Base-by-base conservation (phyloP, 2,888 invertebrate genomes). In the Callosobruchus maculatus region DNA sequence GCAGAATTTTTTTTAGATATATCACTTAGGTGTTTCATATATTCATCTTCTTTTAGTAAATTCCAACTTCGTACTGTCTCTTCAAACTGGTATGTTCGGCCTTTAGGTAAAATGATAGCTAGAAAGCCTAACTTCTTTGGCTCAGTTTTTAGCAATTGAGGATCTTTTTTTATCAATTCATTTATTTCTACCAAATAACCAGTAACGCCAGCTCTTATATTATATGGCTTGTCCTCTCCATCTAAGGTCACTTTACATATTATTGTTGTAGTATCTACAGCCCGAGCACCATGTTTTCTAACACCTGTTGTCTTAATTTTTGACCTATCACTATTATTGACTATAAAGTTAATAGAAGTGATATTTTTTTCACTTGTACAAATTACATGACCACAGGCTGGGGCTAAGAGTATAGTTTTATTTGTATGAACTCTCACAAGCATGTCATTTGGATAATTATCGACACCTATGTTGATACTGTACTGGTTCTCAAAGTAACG, bases 171-270 rank as follows among this genome's bases (percentile, higher is more conserved):
- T 26, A 82, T 70, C 20, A 75, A 68, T 66, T 78, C 76, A 73
- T 82, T 82, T 13, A 81, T 78, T 77, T 82, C 82, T 70, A 82
- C 77, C 68, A 82, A 70, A 9, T 76, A 78, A 9, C 79, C 79
- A 68, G 72, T 74, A 20, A 81, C 73, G 67, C 79, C 78, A n/a
- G 79, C 75, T 74, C 80, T 76, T 20, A 82, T 73, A 71, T 80
- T 80, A 71, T 77, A 77, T 72, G 77, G 21, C 49, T 76, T 77
- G 9, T 77, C 75, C 31, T 80, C 79, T 20, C 76, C 80, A 73
- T 80, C 77, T 66, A 80, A 78, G 68, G 79, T 77, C 21, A 82
- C 75, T 70, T 77, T 77, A 72, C 82, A 82, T 22, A 82, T 71
- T 73, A 80, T 75, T n/a, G 80, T 78, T n/a, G 79, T 68, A 20